Conservation (phyloP, 2,797 vertebrate species). For the Sebastes iracundus region DNA sequence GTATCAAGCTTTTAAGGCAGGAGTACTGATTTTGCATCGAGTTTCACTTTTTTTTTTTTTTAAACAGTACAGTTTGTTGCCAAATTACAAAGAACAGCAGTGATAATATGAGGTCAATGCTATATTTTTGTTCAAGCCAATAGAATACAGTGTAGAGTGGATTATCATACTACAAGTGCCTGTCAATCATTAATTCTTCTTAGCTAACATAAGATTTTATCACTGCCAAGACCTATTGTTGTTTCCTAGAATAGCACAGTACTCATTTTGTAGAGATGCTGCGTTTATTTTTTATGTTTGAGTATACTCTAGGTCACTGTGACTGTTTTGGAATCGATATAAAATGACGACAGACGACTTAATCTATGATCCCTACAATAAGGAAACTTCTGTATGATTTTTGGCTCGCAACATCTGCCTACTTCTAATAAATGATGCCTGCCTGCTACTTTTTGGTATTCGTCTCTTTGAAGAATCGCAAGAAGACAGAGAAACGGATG, state of each 20-base stretch:
- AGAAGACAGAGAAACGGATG: slow-evolving; percentile 4
- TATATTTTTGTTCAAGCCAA: not conserved
- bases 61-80: not conserved
- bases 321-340: not conserved
- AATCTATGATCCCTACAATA: not conserved
- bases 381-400: not conserved
- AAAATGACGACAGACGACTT: not conserved
- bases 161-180: not conserved
- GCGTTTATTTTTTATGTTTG: not conserved
- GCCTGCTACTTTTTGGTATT: not conserved
- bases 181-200: not conserved
- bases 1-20: not conserved
- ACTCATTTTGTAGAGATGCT: not conserved
- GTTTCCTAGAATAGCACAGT: not conserved
- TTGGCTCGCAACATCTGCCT: not conserved
- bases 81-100: not conserved
- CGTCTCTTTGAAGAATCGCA: slow-evolving; percentile 15
- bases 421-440: slow-evolving; percentile 1
- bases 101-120: not conserved
- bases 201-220: not conserved
- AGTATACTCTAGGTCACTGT: not conserved
- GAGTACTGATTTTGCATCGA: not conserved
- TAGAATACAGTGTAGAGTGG: not conserved
- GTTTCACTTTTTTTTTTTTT: not conserved
- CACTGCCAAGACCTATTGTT: not conserved